Evolutionary conservation across 2,797 vertebrate species (phyloP).

Genomic region (Clarias fuscus): DNA sequence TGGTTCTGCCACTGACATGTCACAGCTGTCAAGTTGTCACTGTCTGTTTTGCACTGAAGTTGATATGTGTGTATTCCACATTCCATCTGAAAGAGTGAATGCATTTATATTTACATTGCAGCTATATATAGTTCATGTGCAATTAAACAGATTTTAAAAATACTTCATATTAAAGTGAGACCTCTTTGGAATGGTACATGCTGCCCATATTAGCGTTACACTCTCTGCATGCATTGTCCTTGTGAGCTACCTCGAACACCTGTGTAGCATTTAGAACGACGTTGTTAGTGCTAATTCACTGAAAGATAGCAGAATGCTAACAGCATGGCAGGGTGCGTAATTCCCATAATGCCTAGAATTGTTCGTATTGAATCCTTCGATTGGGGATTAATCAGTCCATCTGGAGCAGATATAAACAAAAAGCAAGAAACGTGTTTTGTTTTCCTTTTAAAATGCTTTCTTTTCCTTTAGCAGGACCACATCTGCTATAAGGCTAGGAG

Average conservation of each 20-base stretch:
- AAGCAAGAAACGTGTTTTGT: constrained; percentile 43
- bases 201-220: background rate
- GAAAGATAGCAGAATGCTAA: constrained; percentile 28
- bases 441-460: constrained; percentile 36
- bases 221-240: constrained; percentile 14
- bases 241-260: constrained; percentile 31
- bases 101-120: background rate
- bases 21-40: background rate
- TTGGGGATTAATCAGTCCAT: constrained; percentile 85
- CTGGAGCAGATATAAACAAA: constrained; percentile 72
- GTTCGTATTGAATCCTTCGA: constrained; percentile 73
- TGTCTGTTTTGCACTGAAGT: background rate
- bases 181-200: background rate
- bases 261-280: constrained; percentile 22
- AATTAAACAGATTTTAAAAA: background rate
- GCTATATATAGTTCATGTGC: background rate
- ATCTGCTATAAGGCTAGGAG: constrained; percentile 27
- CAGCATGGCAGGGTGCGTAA: background rate
- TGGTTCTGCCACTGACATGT: background rate
- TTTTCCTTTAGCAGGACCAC: constrained; percentile 57
- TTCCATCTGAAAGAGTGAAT: background rate
- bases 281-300: constrained; percentile 19
- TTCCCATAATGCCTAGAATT: constrained; percentile 21
- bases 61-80: background rate
- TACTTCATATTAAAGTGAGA: background rate